These are phyloP conservation scores for Polymixis lichenea DNA, from an alignment of 2,888 invertebrate species.

Conservation along the genomic window DNA sequence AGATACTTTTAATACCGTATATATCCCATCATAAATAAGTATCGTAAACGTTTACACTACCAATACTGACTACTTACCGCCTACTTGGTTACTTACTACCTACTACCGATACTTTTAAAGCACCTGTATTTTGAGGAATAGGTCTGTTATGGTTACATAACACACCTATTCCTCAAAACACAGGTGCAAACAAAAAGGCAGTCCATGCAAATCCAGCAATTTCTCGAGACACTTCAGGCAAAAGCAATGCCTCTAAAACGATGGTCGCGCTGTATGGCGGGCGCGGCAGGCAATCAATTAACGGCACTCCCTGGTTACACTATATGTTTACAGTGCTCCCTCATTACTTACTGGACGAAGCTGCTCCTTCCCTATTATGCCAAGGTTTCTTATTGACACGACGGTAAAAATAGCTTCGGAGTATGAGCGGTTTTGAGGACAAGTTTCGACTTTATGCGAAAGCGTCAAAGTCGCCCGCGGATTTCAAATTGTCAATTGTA, in stretches of 20 bases:
- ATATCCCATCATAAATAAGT: too few relatives aligned
- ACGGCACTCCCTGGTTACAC: conserved; percentile 80
- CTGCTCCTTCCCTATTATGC: conserved; percentile 75
- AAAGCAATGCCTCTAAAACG: conserved; percentile 65
- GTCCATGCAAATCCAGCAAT: conserved; percentile 57
- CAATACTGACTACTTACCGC: too few relatives aligned
- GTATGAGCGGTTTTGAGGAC: conserved; percentile 17
- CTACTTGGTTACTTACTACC: too few relatives aligned
- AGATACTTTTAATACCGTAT: too few relatives aligned
- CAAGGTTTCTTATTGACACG: conserved; percentile 72
- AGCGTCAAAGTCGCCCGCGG: too few relatives aligned
- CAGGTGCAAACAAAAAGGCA: conserved; percentile 18
- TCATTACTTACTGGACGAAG: conserved; percentile 87
- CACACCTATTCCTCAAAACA: neutral
- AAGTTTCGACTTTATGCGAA: neutral
- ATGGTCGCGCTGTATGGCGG: conserved; percentile 74
- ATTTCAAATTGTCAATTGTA: too few relatives aligned
- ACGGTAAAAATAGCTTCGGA: conserved; percentile 59
- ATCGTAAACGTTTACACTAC: neutral
- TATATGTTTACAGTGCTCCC: conserved; percentile 86
- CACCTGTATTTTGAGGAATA: too few relatives aligned
- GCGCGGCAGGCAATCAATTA: conserved; percentile 88
- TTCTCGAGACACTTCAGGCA: conserved; percentile 46
- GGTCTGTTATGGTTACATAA: too few relatives aligned
- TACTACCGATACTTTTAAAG: neutral